A percentile compares a stretch with the other conserved stretches of the same genome.
Evolutionary conservation across 2,113 vertebrate genomes (phyloP).

Genomic region (Sylvia atricapilla): DNA sequence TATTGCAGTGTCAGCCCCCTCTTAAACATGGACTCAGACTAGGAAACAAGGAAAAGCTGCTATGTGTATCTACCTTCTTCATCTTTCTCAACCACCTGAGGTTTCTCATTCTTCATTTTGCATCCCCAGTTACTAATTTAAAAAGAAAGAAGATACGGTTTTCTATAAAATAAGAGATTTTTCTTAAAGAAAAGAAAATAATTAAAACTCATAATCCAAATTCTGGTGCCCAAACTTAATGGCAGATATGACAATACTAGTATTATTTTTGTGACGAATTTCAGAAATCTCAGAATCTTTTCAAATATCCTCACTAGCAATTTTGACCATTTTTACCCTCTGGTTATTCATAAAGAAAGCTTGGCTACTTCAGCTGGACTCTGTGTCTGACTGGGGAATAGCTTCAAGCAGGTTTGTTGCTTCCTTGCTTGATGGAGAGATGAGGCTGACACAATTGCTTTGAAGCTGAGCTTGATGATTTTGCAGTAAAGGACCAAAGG

Average conservation of each 20-base stretch:
- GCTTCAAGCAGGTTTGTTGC: not conserved
- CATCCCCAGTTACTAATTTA: not conserved
- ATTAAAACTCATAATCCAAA: not conserved
- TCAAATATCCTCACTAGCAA: not conserved
- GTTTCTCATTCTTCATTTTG: not conserved
- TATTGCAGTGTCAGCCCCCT: not conserved
- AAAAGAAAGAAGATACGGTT: not conserved
- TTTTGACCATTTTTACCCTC: not conserved
- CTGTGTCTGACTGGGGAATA: not conserved
- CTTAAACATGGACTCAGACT: not conserved
- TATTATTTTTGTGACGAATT: not conserved
- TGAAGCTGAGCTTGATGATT: not conserved
- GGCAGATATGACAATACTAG: not conserved
- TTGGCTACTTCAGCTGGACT: not conserved
- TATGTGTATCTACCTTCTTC: not conserved
- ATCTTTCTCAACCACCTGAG: not conserved
- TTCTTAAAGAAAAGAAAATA: not conserved
- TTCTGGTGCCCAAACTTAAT: not conserved
- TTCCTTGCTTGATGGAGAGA: not conserved
- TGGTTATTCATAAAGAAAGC: not conserved
- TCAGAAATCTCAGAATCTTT: not conserved
- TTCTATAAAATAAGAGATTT: not conserved
- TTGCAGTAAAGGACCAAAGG: not conserved
- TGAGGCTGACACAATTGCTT: not conserved
- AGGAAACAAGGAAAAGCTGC: not conserved